Conservation (phyloP, 2,797 vertebrate species). For the Calcarius lapponicus region DNA sequence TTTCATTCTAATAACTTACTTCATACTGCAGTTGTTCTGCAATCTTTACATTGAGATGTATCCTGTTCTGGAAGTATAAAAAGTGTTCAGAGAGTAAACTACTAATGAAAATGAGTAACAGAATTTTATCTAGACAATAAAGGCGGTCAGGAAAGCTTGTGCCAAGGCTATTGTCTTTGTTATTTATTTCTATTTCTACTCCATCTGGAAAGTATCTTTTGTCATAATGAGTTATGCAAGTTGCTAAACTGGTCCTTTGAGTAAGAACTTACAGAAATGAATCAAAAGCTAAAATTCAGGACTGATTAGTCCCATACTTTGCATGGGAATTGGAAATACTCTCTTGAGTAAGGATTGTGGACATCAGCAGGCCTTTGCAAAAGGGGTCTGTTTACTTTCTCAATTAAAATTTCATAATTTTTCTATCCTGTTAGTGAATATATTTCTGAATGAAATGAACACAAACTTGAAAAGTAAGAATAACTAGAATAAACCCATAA, state of each 20-base stretch:
- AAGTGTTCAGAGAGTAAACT: background rate
- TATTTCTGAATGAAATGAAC: background rate
- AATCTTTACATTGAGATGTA: background rate
- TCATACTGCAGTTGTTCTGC: background rate
- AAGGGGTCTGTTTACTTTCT: background rate
- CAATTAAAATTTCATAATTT: background rate
- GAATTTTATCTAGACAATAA: background rate
- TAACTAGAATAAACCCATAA: background rate
- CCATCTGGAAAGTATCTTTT: background rate
- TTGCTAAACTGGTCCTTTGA: background rate
- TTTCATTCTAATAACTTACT: background rate
- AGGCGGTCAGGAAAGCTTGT: background rate
- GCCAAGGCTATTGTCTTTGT: background rate
- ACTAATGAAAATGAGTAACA: background rate
- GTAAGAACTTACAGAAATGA: background rate
- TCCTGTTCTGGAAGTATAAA: background rate
- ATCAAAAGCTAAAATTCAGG: background rate
- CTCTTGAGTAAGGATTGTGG: background rate
- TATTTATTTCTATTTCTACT: background rate
- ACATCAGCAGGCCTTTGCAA: background rate
- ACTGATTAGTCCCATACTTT: background rate
- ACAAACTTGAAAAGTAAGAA: background rate
- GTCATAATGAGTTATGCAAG: background rate
- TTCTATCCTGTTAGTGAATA: background rate
- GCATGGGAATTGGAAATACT: background rate